phyloP scores from a whole-genome alignment of 2,888 invertebrate species.

The Cheilosia impressa region DNA sequence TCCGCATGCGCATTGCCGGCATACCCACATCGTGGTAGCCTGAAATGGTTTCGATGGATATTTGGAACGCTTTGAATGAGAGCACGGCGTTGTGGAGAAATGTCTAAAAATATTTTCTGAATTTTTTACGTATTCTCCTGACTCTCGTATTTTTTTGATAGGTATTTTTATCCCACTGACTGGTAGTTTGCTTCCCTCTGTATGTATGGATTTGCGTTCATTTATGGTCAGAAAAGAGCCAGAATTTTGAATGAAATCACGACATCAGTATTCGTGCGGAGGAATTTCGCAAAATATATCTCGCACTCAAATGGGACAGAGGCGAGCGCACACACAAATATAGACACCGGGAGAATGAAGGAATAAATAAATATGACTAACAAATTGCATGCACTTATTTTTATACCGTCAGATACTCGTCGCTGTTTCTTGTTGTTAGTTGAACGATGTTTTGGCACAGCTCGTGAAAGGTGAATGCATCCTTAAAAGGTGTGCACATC shows the following conservation, averaged over 20 bases:
- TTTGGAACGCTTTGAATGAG: conserved; percentile 47
- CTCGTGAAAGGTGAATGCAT: conserved; percentile 77
- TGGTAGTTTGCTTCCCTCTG: conserved; percentile 33
- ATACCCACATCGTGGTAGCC: conserved; percentile 51
- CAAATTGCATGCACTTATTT: conserved; percentile 74
- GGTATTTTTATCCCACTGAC: conserved; percentile 60
- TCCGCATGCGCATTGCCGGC: conserved; percentile 46
- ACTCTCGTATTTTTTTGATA: conserved; percentile 38
- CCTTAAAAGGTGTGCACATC: conserved; percentile 81
- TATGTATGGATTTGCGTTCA: conserved; percentile 63
- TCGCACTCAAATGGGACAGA: conserved; percentile 11
- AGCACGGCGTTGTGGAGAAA: conserved; percentile 52
- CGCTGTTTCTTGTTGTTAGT: conserved; percentile 26
- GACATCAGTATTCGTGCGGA: conserved; percentile 54
- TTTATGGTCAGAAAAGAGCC: conserved; percentile 67
- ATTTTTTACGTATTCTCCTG: conserved; percentile 6
- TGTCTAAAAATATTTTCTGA: conserved; percentile 62
- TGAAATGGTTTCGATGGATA: conserved; percentile 69
- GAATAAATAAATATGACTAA: conserved; percentile 73
- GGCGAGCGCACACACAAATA: conserved; percentile 18
- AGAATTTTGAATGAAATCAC: conserved; percentile 71
- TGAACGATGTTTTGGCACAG: conserved; percentile 70
- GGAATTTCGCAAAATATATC: conserved; percentile 59
- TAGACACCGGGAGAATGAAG: conserved; percentile 45
- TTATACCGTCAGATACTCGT: conserved; percentile 50